phyloP scores from a whole-genome alignment of 2,888 invertebrate genomes.

The Miltochrista miniata region DNA sequence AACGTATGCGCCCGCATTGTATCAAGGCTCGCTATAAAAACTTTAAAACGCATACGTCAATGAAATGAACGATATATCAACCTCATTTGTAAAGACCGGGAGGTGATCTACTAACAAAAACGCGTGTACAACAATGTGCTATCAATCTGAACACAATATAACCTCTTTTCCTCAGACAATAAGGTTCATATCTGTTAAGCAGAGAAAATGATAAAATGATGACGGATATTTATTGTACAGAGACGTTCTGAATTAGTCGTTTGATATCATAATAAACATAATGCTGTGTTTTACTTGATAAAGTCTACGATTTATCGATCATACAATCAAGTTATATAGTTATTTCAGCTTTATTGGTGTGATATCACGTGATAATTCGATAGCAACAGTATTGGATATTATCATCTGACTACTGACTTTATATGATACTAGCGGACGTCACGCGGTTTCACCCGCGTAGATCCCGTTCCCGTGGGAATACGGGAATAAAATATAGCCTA shows the following conservation, averaged over 20 bases:
- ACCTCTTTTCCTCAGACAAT: constrained; percentile 10
- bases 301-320: not conserved
- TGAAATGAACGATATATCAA: constrained; percentile 35
- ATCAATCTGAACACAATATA: constrained; percentile 9
- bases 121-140: constrained; percentile 31
- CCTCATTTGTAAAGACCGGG: constrained; percentile 43
- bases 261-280: constrained; percentile 5
- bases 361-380: too few relatives aligned
- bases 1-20: too few relatives aligned
- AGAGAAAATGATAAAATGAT: constrained; percentile 22
- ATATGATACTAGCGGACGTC: too few relatives aligned
- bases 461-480: too few relatives aligned
- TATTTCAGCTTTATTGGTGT: not conserved
- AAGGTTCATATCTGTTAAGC: constrained; percentile 7
- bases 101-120: constrained; percentile 25
- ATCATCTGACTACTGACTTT: too few relatives aligned
- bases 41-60: constrained; percentile 19
- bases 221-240: constrained; percentile 7
- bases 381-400: too few relatives aligned
- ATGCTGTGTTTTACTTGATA: not conserved
- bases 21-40: constrained; percentile 16
- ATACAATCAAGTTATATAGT: not conserved
- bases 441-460: too few relatives aligned
- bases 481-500: too few relatives aligned
- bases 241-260: constrained; percentile 6